phyloP scores from a whole-genome alignment of 2,888 invertebrate genomes.

The Drosophila glabriapex region DNA sequence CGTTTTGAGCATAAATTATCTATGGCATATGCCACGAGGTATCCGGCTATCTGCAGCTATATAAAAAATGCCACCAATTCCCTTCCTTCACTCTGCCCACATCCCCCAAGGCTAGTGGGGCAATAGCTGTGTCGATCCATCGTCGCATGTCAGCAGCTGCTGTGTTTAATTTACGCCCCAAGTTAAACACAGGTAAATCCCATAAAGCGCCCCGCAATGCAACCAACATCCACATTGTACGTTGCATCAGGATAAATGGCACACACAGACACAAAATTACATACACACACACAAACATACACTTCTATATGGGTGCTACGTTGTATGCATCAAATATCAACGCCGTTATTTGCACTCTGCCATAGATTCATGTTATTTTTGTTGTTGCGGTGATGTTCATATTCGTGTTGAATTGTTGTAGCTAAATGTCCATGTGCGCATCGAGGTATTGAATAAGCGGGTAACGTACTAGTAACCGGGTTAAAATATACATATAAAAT shows the following conservation, averaged over 20 bases:
- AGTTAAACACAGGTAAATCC: conserved; percentile 73
- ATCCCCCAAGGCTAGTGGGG: not conserved
- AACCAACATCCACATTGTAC: conserved; percentile 43
- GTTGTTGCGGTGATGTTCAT: conserved; percentile 40
- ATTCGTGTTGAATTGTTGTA: conserved; percentile 43
- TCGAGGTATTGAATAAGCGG: conserved; percentile 55
- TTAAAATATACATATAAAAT: conserved; percentile 47
- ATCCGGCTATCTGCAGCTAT: conserved; percentile 32
- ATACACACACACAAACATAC: conserved; percentile 30
- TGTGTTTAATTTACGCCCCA: conserved; percentile 71
- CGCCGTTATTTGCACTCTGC: conserved; percentile 66
- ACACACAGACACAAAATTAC: conserved; percentile 23
- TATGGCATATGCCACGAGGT: conserved; percentile 53
- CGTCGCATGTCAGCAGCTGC: conserved; percentile 74
- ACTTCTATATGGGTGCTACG: conserved; percentile 5
- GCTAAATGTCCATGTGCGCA: conserved; percentile 29
- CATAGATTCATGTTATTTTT: conserved; percentile 52
- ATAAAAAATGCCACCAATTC: conserved; percentile 44
- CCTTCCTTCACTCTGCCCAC: not conserved
- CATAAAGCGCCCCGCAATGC: conserved; percentile 56
- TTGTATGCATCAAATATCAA: conserved; percentile 67
- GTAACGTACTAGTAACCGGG: conserved; percentile 52
- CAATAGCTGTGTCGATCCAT: conserved; percentile 51
- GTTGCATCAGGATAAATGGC: conserved; percentile 62
- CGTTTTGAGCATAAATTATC: conserved; percentile 74